These are phyloP conservation scores for Alosa alosa DNA, from an alignment of 2,113 vertebrate species.

Conservation along the genomic window DNA sequence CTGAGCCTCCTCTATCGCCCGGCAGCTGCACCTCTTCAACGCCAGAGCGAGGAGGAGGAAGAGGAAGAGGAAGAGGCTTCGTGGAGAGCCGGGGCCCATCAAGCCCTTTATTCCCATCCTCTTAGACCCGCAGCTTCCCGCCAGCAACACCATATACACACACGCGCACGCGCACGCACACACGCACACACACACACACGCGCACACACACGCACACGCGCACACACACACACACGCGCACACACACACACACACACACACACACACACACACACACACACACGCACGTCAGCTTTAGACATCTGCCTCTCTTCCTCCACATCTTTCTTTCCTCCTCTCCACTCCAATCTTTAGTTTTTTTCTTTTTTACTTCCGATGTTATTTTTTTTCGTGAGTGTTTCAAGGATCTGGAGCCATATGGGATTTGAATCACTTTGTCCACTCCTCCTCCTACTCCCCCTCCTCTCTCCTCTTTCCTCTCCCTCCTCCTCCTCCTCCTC, in stretches of 20 bases:
- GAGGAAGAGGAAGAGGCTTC: background rate
- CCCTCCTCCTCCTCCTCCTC: background rate
- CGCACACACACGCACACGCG: no score
- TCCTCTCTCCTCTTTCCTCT: background rate
- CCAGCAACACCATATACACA: background rate
- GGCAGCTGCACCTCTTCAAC: constrained; percentile 46
- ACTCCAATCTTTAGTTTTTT: constrained; percentile 12
- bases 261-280: background rate
- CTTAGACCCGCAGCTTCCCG: background rate
- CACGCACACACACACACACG: no score
- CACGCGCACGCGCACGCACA: no score
- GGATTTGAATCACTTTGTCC: background rate
- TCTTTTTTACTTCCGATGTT: constrained; percentile 16
- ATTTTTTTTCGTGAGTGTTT: background rate
- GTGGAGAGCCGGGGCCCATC: constrained; percentile 26
- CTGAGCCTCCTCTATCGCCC: constrained; percentile 8
- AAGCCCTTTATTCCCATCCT: background rate
- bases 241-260: background rate
- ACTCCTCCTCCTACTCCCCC: background rate
- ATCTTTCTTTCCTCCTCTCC: background rate
- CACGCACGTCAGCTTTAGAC: background rate
- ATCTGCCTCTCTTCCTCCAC: constrained; percentile 4
- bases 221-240: no score
- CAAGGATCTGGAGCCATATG: constrained; percentile 12
- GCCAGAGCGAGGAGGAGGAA: background rate